Evolutionary conservation across 2,113 vertebrate species (phyloP), one percentile per base, ranked within the genome.

Genomic region (Amphiprion ocellaris): DNA sequence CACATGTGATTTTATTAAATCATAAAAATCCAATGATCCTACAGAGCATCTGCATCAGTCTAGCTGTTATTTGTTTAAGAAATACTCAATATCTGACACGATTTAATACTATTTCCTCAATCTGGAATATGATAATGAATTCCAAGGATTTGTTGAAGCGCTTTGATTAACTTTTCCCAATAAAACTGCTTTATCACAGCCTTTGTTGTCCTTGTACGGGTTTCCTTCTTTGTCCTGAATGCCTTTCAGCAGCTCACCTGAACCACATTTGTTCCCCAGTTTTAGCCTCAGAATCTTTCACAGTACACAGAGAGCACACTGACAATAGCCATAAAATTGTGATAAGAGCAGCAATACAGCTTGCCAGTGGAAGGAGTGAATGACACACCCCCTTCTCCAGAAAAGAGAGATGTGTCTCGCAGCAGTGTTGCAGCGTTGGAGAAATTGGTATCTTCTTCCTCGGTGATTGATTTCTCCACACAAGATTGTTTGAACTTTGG

Each of bases 81-180:
- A 44, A 33, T 33, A 33, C 7, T 33, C 5, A 7, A 44, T 14
- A 10, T 44, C 41, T 12, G 11, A 44, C 41, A 44, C 12, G 12
- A 14, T 44, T 44, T 44, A 14, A 14, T 41, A 8, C 39, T 11
- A 55, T 44, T 67, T 60, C 33, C 60, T 50, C 21, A 58, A 2
- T 11, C 4, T 33, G 19, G 49, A 46, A 28, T 59, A 21, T 47
- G 15, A 30, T 24, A 30, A 44, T 52, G 10, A 69, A 59, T 73
- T 69, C 2, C 1, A 19, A 17, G 37, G 41, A 77, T 47, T 59
- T 53, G 21, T 69, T 44, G 41, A 47, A 54, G 7, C 69, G 9
- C 59, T 37, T 9, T 54, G 56, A 74, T 82, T 66, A 55, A 69
- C 54, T 16, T 70, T 50, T 74, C 12, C 21, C 39, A 11, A 41